These are phyloP conservation scores for Melanerpes formicivorus DNA, from an alignment of 2,113 vertebrate species.

Conservation along the genomic window DNA sequence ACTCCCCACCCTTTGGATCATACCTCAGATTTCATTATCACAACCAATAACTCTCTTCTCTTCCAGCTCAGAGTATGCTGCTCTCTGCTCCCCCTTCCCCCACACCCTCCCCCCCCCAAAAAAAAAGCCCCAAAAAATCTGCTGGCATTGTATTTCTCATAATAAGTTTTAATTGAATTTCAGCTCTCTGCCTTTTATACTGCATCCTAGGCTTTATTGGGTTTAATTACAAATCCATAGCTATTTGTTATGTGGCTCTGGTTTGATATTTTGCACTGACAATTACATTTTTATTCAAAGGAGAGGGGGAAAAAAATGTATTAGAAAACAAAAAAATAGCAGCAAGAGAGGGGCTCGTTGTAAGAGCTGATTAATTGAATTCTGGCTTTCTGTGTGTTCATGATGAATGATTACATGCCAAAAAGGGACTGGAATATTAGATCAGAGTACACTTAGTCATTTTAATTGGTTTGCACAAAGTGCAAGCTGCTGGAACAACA, in stretches of 20 bases:
- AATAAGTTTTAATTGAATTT: conserved; percentile 76
- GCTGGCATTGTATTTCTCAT: conserved; percentile 59
- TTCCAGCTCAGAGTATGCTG: neutral
- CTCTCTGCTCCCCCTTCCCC: neutral
- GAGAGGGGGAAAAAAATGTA: conserved; percentile 48
- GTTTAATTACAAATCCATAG: conserved; percentile 78
- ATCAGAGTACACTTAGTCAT: conserved; percentile 61
- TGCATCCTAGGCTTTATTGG: conserved; percentile 62
- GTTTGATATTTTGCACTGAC: conserved; percentile 75
- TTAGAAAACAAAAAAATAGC: conserved; percentile 53
- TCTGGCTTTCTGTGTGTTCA: conserved; percentile 64
- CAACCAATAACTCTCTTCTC: conserved; percentile 8
- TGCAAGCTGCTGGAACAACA: conserved; percentile 21
- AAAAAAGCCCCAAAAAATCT: neutral
- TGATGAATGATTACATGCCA: conserved; percentile 72
- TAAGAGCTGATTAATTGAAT: conserved; percentile 77
- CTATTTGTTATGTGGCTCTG: conserved; percentile 73
- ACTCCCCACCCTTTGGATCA: neutral
- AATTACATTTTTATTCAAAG: conserved; percentile 77
- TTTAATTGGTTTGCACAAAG: conserved; percentile 72
- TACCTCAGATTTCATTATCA: conserved; percentile 18
- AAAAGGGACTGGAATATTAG: conserved; percentile 67
- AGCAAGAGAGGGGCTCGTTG: conserved; percentile 64
- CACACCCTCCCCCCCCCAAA: neutral
- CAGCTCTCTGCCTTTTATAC: conserved; percentile 59